Conservation (phyloP, 2,888 invertebrate species). For the Caenorhabditis sinica region DNA sequence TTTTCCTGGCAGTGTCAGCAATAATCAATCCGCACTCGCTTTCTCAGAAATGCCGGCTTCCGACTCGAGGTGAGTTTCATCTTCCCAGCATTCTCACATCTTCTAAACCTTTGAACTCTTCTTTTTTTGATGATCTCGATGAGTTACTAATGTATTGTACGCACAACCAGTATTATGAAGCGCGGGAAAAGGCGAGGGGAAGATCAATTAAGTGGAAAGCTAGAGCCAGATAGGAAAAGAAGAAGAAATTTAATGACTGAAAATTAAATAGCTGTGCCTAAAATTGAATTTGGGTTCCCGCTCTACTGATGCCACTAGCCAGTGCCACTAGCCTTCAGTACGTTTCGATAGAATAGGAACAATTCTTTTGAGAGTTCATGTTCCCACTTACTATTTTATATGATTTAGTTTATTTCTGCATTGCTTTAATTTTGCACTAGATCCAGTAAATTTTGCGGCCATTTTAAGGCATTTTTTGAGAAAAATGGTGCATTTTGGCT, state of each 20-base stretch:
- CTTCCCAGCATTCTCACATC: neutral
- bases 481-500: too few species aligned
- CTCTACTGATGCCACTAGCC: neutral
- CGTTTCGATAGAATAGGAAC: neutral
- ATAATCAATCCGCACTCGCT: conserved; percentile 5
- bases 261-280: conserved; percentile 7
- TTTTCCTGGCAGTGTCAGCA: conserved; percentile 7
- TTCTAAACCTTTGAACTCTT: neutral
- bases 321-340: too few species aligned
- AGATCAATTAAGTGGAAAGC: conserved; percentile 1
- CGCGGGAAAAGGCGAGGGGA: neutral
- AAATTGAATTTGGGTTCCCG: conserved; percentile 8
- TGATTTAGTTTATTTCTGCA: too few species aligned
- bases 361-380: neutral
- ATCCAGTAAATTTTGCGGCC: too few species aligned
- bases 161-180: neutral
- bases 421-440: too few species aligned
- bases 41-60: conserved; percentile 26
- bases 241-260: conserved; percentile 17
- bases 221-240: neutral
- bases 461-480: neutral
- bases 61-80: conserved; percentile 26
- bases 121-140: neutral
- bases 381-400: too few species aligned
- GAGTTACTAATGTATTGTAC: neutral